These are phyloP conservation scores for Campoplex capitator DNA, from an alignment of 2,888 invertebrate species.

Conservation along the genomic window DNA sequence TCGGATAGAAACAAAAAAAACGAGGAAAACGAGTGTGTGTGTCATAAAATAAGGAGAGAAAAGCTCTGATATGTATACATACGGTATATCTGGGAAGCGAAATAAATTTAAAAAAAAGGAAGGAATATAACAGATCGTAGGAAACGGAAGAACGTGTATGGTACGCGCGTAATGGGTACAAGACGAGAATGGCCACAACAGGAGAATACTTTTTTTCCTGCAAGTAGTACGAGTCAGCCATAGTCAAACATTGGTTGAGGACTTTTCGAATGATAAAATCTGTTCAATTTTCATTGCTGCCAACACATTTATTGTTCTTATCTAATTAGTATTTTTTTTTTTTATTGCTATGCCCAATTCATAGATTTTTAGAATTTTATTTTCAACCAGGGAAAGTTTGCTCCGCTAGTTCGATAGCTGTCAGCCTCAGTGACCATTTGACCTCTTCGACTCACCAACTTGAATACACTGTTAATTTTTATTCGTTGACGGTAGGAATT, in stretches of 20 bases:
- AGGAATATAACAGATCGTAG: conserved; percentile 30
- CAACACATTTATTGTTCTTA: background rate
- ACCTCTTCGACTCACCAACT: too few species aligned
- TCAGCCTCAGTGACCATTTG: too few species aligned
- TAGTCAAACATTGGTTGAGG: conserved; percentile 9
- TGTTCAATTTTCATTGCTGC: background rate
- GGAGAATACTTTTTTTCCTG: conserved; percentile 20
- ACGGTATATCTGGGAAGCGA: background rate
- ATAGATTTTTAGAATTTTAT: too few species aligned
- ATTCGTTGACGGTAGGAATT: too few species aligned
- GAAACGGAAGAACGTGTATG: conserved; percentile 63
- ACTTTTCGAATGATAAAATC: background rate
- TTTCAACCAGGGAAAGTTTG: too few species aligned
- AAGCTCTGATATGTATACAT: conserved; percentile 31
- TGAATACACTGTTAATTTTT: too few species aligned
- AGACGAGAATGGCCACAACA: conserved; percentile 61
- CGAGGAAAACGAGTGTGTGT: conserved; percentile 26
- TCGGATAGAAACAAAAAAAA: background rate
- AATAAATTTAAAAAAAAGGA: too few species aligned
- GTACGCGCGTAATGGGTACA: conserved; percentile 69
- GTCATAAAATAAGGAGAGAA: conserved; percentile 55
- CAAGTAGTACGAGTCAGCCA: conserved; percentile 35
- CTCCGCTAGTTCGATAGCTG: too few species aligned
- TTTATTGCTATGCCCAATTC: too few species aligned
- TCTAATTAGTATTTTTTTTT: background rate